A percentile compares a stretch with the other conserved stretches of the same genome.
Evolutionary conservation across 2,113 vertebrate genomes (phyloP).

Genomic region (Clarias gariepinus): DNA sequence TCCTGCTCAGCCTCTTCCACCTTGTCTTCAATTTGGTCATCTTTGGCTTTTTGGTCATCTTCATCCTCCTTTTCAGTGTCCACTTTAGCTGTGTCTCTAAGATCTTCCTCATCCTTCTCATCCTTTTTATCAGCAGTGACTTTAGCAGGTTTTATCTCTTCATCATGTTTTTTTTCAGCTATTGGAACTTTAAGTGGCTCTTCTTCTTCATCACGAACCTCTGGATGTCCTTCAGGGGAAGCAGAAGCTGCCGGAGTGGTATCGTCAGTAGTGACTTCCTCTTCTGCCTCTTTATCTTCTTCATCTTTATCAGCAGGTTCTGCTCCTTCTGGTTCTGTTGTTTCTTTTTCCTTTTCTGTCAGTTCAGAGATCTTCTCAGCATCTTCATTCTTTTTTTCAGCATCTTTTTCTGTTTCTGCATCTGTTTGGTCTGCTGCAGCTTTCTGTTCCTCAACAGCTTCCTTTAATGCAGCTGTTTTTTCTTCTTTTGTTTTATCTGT

Average conservation of each 20-base stretch:
- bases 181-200: slow-evolving; percentile 5
- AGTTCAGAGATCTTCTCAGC: neutral
- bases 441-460: neutral
- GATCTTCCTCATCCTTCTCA: slow-evolving; percentile 24
- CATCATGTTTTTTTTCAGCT: slow-evolving; percentile 18
- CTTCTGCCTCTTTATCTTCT: slow-evolving; percentile 3
- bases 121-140: slow-evolving; percentile 8
- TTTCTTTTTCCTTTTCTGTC: slow-evolving; percentile 7
- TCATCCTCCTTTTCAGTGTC: slow-evolving; percentile 19
- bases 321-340: slow-evolving; percentile 1
- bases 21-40: slow-evolving; percentile 34
- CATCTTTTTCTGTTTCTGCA: slow-evolving; percentile 20
- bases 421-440: slow-evolving; percentile 11
- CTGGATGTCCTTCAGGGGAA: neutral
- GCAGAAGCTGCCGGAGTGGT: neutral
- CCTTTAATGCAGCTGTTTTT: neutral
- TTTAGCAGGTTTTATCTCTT: slow-evolving; percentile 8
- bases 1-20: slow-evolving; percentile 5
- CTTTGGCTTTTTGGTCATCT: slow-evolving; percentile 31
- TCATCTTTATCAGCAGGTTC: slow-evolving; percentile 34
- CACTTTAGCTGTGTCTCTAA: slow-evolving; percentile 10
- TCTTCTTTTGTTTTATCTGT: slow-evolving; percentile 8
- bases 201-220: slow-evolving; percentile 3
- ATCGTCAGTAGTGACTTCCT: neutral
- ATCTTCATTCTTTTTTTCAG: slow-evolving; percentile 5